Conservation (phyloP, 1,140 invertebrate species). For the Amphibalanus amphitrite region DNA sequence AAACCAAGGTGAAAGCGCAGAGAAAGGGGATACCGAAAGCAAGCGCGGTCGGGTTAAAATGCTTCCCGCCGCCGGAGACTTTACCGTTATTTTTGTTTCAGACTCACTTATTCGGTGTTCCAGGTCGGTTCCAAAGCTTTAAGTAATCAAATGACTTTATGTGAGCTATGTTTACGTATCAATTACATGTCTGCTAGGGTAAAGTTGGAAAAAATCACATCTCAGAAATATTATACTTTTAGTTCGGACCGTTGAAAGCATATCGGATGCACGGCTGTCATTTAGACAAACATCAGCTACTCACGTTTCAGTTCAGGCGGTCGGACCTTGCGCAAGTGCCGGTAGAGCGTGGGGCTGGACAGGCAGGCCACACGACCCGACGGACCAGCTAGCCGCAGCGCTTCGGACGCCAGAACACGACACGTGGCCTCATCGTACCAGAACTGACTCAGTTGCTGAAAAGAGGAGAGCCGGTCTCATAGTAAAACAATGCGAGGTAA, state of each 20-base stretch:
- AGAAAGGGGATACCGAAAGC: not conserved
- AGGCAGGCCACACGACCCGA: not conserved
- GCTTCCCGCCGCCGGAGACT: no score
- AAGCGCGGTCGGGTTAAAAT: no score
- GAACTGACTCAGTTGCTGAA: constrained; percentile 3
- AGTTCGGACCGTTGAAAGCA: not conserved
- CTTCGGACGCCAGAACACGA: not conserved
- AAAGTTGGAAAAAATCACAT: not conserved
- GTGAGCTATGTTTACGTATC: not conserved
- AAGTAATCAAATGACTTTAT: not conserved
- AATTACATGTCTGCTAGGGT: not conserved
- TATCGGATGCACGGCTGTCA: no score
- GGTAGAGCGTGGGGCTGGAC: not conserved
- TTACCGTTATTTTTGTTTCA: no score
- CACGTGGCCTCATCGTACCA: not conserved
- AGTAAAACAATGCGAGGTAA: no score
- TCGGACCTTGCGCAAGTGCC: not conserved
- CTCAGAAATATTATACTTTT: not conserved
- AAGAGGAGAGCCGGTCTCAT: not conserved
- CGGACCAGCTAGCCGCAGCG: not conserved
- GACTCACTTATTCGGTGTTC: no score
- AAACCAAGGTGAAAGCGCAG: not conserved
- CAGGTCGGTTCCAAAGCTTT: no score
- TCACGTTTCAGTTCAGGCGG: not conserved
- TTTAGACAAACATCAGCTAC: no score